phyloP scores from a whole-genome alignment of 2,797 vertebrate genomes.

The Anguilla anguilla region DNA sequence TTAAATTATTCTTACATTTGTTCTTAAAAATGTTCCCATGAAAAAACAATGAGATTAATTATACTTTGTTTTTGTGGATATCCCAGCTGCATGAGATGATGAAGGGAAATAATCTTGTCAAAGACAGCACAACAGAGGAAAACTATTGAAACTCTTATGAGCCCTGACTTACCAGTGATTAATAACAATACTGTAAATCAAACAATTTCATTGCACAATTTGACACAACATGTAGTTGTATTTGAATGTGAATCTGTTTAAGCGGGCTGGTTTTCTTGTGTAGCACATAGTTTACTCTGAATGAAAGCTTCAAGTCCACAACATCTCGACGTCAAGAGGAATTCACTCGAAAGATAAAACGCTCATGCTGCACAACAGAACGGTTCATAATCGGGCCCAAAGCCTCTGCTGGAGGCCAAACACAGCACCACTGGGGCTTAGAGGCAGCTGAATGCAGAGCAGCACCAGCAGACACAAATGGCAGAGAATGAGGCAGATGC shows the following conservation, averaged over 20 bases:
- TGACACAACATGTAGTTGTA: not conserved
- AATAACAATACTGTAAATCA: not conserved
- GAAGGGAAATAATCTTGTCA: not conserved
- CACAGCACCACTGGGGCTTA: not conserved
- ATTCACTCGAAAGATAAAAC: not conserved
- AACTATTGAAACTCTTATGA: not conserved
- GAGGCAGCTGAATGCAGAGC: conserved; percentile 26
- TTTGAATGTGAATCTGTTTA: not conserved
- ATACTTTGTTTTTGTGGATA: too few relatives aligned
- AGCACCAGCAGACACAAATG: conserved; percentile 8
- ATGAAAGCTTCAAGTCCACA: not conserved
- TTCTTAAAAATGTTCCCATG: too few relatives aligned
- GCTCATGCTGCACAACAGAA: not conserved
- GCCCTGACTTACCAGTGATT: not conserved
- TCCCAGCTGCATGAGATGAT: too few relatives aligned
- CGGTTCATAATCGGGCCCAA: not conserved
- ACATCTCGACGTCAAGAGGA: not conserved
- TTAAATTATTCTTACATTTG: too few relatives aligned
- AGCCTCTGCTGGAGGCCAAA: conserved; percentile 18
- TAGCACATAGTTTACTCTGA: not conserved
- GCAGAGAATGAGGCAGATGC: not conserved
- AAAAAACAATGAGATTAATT: too few relatives aligned
- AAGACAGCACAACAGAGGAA: not conserved
- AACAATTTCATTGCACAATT: not conserved
- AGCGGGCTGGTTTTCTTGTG: not conserved